A percentile compares a stretch with the other conserved stretches of the same genome.
Evolutionary conservation across 2,113 vertebrate genomes (phyloP).

Genomic region (Crotalus helleri): DNA sequence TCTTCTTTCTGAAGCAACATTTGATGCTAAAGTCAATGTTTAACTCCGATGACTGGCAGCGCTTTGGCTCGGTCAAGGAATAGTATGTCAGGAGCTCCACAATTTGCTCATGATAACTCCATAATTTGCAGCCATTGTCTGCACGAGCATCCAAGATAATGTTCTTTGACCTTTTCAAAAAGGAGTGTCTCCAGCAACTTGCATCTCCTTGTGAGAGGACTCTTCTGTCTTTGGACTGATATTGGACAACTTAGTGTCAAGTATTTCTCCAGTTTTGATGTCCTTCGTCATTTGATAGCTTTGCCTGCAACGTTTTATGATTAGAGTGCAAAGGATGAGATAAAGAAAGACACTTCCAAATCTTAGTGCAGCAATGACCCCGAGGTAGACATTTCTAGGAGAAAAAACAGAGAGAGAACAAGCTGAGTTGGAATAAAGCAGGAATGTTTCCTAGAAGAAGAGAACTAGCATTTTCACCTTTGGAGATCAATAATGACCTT

Average conservation of each 20-base stretch:
- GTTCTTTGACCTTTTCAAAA: constrained; percentile 39
- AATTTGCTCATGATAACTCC: not conserved
- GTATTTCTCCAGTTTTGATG: constrained; percentile 10
- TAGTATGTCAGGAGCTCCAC: not conserved
- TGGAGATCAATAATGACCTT: not conserved
- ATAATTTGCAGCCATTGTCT: not conserved
- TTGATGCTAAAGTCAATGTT: not conserved
- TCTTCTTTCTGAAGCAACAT: not conserved
- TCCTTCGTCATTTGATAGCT: constrained; percentile 15
- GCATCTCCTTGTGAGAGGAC: constrained; percentile 38
- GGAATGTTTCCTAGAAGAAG: not conserved
- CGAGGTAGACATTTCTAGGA: constrained; percentile 59
- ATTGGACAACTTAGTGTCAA: constrained; percentile 20
- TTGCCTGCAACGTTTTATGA: constrained; percentile 51
- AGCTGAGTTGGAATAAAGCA: not conserved
- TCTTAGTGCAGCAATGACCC: constrained; percentile 48
- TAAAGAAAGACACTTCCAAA: constrained; percentile 54
- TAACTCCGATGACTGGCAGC: not conserved
- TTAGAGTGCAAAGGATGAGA: constrained; percentile 53
- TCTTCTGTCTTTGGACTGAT: constrained; percentile 31
- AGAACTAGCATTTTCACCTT: not conserved
- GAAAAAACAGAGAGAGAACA: not conserved
- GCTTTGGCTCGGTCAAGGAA: not conserved
- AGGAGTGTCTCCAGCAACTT: constrained; percentile 42
- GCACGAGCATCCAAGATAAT: not conserved